Conservation (phyloP, 2,797 vertebrate genomes). For the Halcyon leucocephala region DNA sequence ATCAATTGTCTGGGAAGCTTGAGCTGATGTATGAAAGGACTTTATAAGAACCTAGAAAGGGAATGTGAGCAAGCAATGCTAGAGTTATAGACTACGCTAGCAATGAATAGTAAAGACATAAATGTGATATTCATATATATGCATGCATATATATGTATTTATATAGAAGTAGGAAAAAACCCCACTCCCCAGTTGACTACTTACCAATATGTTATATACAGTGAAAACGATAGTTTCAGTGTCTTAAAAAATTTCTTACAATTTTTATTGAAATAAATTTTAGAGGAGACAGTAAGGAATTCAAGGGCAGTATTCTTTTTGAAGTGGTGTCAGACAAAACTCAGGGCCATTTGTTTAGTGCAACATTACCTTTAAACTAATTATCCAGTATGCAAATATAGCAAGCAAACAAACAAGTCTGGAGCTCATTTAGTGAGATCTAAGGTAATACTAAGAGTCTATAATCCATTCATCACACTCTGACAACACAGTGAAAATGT, state of each 20-base stretch:
- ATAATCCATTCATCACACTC: neutral
- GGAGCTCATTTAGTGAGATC: neutral
- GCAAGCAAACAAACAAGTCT: neutral
- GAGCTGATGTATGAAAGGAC: slow-evolving; percentile 14
- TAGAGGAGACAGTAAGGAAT: neutral
- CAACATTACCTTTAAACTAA: neutral
- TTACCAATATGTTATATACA: neutral
- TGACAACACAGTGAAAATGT: neutral
- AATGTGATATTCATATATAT: neutral
- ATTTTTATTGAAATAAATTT: neutral
- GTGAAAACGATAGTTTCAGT: neutral
- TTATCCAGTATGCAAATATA: neutral
- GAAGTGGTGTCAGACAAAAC: neutral
- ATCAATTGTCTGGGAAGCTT: slow-evolving; percentile 57
- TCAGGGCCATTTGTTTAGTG: neutral
- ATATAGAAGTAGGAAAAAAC: neutral
- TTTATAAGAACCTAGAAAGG: slow-evolving; percentile 56
- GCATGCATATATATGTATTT: neutral
- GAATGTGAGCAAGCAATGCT: slow-evolving; percentile 8
- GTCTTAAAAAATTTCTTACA: neutral
- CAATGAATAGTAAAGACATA: neutral
- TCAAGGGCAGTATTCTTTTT: neutral
- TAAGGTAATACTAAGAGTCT: neutral
- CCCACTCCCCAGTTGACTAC: neutral
- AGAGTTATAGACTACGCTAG: neutral